Evolutionary conservation across 2,113 vertebrate genomes (phyloP), one percentile per base, ranked within the genome.

Genomic region (Cranoglanis bouderius): DNA sequence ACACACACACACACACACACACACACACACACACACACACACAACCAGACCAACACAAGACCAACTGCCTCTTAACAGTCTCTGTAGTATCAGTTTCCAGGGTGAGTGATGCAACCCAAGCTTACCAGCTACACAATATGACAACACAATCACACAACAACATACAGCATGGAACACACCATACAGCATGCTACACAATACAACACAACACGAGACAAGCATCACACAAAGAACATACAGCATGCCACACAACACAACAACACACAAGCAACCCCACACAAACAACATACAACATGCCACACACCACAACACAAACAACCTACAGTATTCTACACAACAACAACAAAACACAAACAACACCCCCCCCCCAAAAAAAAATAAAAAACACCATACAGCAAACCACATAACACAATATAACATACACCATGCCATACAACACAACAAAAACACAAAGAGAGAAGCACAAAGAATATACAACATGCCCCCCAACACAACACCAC

Each of bases 51-150:
- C 88, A 35, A 85, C 32, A 35, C 70, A 38, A 43, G 87, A 92
- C 92, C 87, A 87, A 90, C 75, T 93, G 92, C 94, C 93, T 93
- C 90, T 92, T 89, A 93, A 88, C 72, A 40, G 88, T 91, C 88
- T 92, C 93, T 93, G 91, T 90, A 86, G 89, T 93, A 93, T 94
- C 93, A 92, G 93, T 91, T 93, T 92, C 90, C 88, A 89, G 92
- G 85, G 55, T 59, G 83, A 91, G 92, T 90, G 92, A 93, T 91
- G 90, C 87, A 93, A 92, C 88, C 90, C 13, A 93, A 90, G 94
- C 94, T 94, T 93, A 95, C 94, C 93, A 93, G 92, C 87, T 85
- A 92, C 93, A 93, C 90, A 92, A 91, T 91, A n/a, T 8, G 5
- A 91, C 91, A 91, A 38, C 49, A 55, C 10, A 46, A 74, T 7